A percentile compares a stretch with the other conserved stretches of the same genome.
Evolutionary conservation across 2,797 vertebrate genomes (phyloP).

Genomic region (Squalus acanthias): DNA sequence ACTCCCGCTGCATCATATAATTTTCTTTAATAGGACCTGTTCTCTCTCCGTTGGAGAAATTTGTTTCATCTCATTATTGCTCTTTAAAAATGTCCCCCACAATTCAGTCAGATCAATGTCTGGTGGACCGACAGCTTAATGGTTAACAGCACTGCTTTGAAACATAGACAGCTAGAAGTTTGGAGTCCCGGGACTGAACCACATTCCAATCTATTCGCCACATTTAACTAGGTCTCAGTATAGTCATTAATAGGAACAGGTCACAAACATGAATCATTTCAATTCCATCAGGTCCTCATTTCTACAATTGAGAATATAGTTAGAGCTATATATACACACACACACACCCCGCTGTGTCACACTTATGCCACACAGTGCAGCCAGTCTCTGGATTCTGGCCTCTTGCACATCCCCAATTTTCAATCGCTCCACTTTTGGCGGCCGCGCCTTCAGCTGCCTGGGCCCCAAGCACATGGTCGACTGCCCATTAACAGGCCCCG

Average conservation of each 20-base stretch:
- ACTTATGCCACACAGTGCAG: background rate
- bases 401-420: background rate
- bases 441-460: background rate
- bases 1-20: background rate
- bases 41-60: background rate
- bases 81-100: background rate
- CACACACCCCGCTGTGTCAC: background rate
- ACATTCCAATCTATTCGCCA: background rate
- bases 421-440: background rate
- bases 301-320: background rate
- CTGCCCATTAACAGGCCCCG: background rate
- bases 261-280: constrained; percentile 11
- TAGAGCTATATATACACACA: background rate
- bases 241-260: background rate
- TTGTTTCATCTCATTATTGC: background rate
- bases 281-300: background rate
- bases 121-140: too few species aligned
- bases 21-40: background rate
- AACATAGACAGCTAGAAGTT: background rate
- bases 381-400: background rate
- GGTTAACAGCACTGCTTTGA: background rate
- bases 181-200: background rate
- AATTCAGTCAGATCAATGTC: background rate
- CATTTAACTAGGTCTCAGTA: constrained; percentile 1
- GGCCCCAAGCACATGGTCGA: background rate